phyloP scores from a whole-genome alignment of 2,888 invertebrate species.

The Orthosia gothica region DNA sequence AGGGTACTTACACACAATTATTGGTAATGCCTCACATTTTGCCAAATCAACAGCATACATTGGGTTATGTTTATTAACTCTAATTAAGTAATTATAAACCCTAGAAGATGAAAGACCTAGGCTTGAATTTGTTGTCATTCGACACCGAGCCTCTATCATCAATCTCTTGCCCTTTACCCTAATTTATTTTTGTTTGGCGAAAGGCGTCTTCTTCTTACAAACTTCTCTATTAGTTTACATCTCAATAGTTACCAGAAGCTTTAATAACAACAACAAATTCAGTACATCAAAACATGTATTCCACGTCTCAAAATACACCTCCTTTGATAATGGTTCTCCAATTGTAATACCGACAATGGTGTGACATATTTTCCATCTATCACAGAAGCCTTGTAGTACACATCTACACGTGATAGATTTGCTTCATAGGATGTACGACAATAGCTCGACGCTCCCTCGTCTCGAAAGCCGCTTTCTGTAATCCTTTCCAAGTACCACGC shows the following conservation, averaged over 20 bases:
- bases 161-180: neutral
- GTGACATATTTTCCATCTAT: conserved; percentile 50
- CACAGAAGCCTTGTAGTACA: conserved; percentile 25
- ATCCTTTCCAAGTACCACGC: conserved; percentile 54
- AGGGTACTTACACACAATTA: too few species aligned
- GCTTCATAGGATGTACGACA: conserved; percentile 51
- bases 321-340: neutral
- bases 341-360: conserved; percentile 5
- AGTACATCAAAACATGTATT: neutral
- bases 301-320: neutral
- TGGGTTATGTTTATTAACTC: too few species aligned
- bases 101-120: too few species aligned
- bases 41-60: too few species aligned
- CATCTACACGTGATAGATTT: conserved; percentile 51
- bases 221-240: neutral
- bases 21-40: too few species aligned
- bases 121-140: too few species aligned
- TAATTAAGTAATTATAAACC: too few species aligned
- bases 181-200: neutral
- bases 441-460: conserved; percentile 35
- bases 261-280: neutral
- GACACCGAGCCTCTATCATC: too few species aligned
- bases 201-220: neutral
- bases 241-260: neutral
- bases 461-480: conserved; percentile 58